A percentile compares a stretch with the other conserved stretches of the same genome.
Evolutionary conservation across 2,113 vertebrate species (phyloP).

Genomic region (Pteruthius melanotis): DNA sequence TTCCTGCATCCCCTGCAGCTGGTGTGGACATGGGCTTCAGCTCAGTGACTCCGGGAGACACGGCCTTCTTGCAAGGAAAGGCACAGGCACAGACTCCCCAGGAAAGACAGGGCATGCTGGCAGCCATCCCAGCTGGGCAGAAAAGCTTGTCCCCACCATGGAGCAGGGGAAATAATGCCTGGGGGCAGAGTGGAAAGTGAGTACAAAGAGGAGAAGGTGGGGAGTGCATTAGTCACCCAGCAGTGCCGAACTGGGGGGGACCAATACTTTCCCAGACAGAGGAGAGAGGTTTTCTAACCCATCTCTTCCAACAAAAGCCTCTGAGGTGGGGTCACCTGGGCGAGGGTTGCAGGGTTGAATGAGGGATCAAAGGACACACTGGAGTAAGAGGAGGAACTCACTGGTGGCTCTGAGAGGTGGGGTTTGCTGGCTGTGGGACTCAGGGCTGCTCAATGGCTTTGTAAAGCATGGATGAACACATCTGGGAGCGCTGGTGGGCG

Average conservation of each 20-base stretch:
- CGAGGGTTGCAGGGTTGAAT: rapidly evolving
- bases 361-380: not conserved
- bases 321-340: not conserved
- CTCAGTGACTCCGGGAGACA: rapidly evolving
- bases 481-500: not conserved
- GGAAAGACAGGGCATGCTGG: not conserved
- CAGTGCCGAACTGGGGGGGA: rapidly evolving
- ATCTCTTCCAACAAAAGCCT: not conserved
- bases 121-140: not conserved
- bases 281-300: not conserved
- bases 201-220: not conserved
- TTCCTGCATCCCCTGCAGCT: not conserved
- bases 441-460: not conserved
- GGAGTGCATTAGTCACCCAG: not conserved
- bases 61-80: not conserved
- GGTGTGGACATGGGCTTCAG: not conserved
- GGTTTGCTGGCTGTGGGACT: not conserved
- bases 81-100: not conserved
- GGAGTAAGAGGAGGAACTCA: not conserved
- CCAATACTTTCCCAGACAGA: not conserved
- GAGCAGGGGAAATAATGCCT: not conserved
- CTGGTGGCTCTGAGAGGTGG: not conserved
- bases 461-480: not conserved
- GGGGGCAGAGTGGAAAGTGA: not conserved
- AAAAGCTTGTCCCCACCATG: not conserved